Evolutionary conservation across 2,113 vertebrate genomes (phyloP).

Genomic region (Casuarius casuarius): DNA sequence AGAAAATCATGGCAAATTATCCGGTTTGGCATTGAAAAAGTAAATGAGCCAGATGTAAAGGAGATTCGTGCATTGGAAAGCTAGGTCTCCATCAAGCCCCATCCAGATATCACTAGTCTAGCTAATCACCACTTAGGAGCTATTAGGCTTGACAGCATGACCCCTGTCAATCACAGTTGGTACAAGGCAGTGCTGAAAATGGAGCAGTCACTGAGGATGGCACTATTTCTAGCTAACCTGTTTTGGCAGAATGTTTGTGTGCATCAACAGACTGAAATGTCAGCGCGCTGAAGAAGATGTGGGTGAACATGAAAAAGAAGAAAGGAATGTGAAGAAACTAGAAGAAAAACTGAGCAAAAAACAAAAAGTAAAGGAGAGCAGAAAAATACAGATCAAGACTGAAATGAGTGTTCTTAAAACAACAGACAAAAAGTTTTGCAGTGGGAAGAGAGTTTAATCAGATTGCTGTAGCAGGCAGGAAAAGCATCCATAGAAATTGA

Average conservation of each 20-base stretch:
- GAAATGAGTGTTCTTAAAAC: not conserved
- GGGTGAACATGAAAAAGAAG: conserved; percentile 27
- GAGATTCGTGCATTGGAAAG: not conserved
- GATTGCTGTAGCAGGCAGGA: not conserved
- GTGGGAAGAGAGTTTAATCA: not conserved
- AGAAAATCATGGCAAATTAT: not conserved
- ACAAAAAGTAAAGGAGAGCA: not conserved
- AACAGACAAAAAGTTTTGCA: not conserved
- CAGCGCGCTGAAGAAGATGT: conserved; percentile 41
- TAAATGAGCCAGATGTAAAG: not conserved
- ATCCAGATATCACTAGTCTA: not conserved
- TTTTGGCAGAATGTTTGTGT: conserved; percentile 45
- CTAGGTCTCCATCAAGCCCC: not conserved
- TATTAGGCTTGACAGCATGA: conserved; percentile 16
- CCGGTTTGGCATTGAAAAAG: not conserved
- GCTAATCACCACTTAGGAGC: not conserved
- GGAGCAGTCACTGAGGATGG: conserved; percentile 46
- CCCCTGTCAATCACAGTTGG: conserved; percentile 27
- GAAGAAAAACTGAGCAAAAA: not conserved
- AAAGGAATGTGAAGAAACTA: not conserved
- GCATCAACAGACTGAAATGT: conserved; percentile 59
- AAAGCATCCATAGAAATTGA: not conserved
- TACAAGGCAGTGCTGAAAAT: conserved; percentile 36
- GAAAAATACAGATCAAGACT: not conserved
- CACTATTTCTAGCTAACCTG: conserved; percentile 47